phyloP scores from a whole-genome alignment of 2,797 vertebrate genomes.

The Benthosema pterotum region DNA sequence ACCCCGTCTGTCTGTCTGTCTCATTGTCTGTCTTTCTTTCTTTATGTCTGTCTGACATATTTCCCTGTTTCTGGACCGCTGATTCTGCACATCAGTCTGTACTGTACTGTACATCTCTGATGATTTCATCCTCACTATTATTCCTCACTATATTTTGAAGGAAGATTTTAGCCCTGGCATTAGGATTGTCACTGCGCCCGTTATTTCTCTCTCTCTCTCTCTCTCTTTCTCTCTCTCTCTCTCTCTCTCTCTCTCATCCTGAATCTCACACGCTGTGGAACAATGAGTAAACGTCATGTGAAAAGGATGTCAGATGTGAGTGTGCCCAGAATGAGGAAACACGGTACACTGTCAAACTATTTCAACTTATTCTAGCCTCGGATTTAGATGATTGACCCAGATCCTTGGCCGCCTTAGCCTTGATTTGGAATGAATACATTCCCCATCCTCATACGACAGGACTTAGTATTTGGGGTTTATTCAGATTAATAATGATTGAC shows the following conservation, averaged over 20 bases:
- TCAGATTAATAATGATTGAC: constrained; percentile 52
- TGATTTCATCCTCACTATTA: too few relatives aligned
- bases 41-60: not conserved
- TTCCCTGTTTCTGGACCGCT: not conserved
- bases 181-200: not conserved
- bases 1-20: constrained; percentile 13
- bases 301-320: constrained; percentile 54
- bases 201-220: not conserved
- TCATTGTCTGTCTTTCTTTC: constrained; percentile 5
- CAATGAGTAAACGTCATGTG: constrained; percentile 43
- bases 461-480: constrained; percentile 23
- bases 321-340: constrained; percentile 36
- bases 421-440: constrained; percentile 25
- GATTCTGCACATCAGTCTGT: not conserved
- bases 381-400: constrained; percentile 27
- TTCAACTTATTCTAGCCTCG: constrained; percentile 40
- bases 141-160: constrained; percentile 5
- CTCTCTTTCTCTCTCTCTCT: not conserved
- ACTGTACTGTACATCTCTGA: not conserved
- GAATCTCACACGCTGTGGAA: constrained; percentile 16
- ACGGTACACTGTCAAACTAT: constrained; percentile 31
- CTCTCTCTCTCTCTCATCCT: constrained; percentile 1
- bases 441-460: constrained; percentile 32
- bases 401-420: not conserved
- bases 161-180: not conserved